phyloP scores from a whole-genome alignment of 1,140 invertebrate genomes.

The Drosophila aff. region DNA sequence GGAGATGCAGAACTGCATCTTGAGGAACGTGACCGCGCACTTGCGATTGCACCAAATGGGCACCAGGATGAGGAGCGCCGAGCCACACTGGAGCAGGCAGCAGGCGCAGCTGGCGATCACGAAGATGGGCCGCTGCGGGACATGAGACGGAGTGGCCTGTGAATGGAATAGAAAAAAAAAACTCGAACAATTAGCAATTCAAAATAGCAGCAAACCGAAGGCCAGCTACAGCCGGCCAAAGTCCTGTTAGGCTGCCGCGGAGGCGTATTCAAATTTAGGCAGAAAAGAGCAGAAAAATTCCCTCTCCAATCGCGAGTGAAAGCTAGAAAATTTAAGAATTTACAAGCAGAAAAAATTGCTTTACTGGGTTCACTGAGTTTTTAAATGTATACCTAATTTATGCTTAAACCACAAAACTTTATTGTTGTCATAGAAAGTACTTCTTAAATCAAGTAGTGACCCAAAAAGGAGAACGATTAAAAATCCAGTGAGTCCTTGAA shows the following conservation, averaged over 20 bases:
- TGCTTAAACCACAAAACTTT: not conserved
- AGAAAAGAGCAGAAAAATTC: not conserved
- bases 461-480: not conserved
- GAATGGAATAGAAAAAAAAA: not conserved
- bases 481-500: not conserved
- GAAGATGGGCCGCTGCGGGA: slow-evolving; percentile 83
- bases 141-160: slow-evolving; percentile 53
- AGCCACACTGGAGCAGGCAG: slow-evolving; percentile 87
- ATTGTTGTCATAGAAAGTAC: not conserved
- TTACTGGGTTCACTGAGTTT: not conserved
- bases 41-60: slow-evolving; percentile 87
- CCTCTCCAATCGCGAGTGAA: not conserved
- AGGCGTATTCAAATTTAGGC: slow-evolving; percentile 5
- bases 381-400: not conserved
- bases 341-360: not conserved
- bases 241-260: slow-evolving; percentile 16
- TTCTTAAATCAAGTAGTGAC: slow-evolving; percentile 1
- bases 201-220: slow-evolving; percentile 23
- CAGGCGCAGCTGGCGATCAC: slow-evolving; percentile 88
- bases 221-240: slow-evolving; percentile 16
- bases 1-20: slow-evolving; percentile 88
- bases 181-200: slow-evolving; percentile 33
- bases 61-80: slow-evolving; percentile 87
- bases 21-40: slow-evolving; percentile 88
- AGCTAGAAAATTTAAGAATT: slow-evolving; percentile 3